Percentiles rank a stretch among this genome's conserved stretches.
phyloP scores from a whole-genome alignment of 2,888 invertebrate species.

The Hyposoter dolosus region DNA sequence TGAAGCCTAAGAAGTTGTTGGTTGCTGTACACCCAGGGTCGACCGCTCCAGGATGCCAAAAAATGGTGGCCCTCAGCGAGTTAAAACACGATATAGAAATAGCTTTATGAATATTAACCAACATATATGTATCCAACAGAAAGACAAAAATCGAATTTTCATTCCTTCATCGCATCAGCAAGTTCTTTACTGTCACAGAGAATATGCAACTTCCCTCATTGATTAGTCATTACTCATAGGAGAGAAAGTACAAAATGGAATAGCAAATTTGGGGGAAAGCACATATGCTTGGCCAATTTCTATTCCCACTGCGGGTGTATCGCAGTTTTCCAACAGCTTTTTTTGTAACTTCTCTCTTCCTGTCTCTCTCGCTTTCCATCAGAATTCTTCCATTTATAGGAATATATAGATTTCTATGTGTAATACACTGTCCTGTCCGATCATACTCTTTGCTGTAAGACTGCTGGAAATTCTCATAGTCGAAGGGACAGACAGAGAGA shows the following conservation, averaged over 20 bases:
- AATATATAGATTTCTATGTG: background rate
- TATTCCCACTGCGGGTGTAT: conserved; percentile 62
- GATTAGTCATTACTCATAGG: conserved; percentile 33
- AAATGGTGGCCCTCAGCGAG: no score
- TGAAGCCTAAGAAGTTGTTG: no score
- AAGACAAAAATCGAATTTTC: no score
- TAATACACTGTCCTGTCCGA: conserved; percentile 16
- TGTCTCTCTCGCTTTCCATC: background rate
- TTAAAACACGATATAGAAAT: no score
- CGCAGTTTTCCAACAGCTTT: conserved; percentile 42
- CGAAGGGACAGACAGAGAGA: conserved; percentile 46
- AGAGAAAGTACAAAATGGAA: conserved; percentile 53
- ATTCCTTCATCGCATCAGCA: no score
- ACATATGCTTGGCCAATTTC: conserved; percentile 14
- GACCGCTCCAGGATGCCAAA: no score
- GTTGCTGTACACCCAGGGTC: no score
- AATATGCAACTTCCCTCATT: background rate
- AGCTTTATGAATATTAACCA: no score
- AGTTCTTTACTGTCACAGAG: background rate
- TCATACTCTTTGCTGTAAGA: conserved; percentile 31
- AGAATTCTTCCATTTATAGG: background rate
- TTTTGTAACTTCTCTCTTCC: background rate
- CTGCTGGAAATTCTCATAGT: conserved; percentile 51
- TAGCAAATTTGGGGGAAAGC: conserved; percentile 11
- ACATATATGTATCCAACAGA: no score